A percentile compares a stretch with the other conserved stretches of the same genome.
Conservation (phyloP, 2,888 invertebrate species). For the Oithona nana region DNA sequence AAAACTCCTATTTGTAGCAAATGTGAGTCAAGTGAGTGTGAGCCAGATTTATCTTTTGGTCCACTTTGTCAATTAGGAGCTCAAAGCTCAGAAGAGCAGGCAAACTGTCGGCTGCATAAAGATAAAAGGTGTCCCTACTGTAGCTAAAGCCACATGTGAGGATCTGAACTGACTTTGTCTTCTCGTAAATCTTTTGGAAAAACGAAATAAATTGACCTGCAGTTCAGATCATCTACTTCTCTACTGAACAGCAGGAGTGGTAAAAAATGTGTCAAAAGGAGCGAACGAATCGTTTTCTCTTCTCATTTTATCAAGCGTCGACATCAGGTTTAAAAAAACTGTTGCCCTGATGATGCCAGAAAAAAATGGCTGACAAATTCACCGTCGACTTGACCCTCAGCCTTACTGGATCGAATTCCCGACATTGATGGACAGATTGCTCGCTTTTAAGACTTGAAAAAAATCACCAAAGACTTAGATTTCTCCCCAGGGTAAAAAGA, state of each 20-base stretch:
- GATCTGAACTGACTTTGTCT: too few relatives aligned
- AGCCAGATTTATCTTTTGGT: too few relatives aligned
- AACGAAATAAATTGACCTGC: background rate
- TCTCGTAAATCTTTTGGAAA: too few relatives aligned
- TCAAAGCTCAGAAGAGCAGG: too few relatives aligned
- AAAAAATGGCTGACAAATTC: background rate
- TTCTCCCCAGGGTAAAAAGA: background rate
- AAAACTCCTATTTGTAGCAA: too few relatives aligned
- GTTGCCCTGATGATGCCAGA: background rate
- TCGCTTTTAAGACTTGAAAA: background rate
- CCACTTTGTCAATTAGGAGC: too few relatives aligned
- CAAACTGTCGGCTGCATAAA: too few relatives aligned
- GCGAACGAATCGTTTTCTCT: background rate
- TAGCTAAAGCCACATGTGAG: too few relatives aligned
- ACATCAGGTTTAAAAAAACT: background rate
- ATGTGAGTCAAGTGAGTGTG: too few relatives aligned
- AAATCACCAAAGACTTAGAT: background rate
- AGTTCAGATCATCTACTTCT: background rate
- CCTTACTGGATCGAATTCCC: background rate
- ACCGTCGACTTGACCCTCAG: background rate
- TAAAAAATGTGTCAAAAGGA: background rate
- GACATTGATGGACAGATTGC: background rate
- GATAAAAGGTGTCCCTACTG: too few relatives aligned
- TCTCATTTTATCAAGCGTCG: background rate
- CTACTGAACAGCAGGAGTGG: background rate